Percentiles rank a stretch among this genome's conserved stretches.
phyloP scores from a whole-genome alignment of 1,140 invertebrate species.

The Semibalanus balanoides region DNA sequence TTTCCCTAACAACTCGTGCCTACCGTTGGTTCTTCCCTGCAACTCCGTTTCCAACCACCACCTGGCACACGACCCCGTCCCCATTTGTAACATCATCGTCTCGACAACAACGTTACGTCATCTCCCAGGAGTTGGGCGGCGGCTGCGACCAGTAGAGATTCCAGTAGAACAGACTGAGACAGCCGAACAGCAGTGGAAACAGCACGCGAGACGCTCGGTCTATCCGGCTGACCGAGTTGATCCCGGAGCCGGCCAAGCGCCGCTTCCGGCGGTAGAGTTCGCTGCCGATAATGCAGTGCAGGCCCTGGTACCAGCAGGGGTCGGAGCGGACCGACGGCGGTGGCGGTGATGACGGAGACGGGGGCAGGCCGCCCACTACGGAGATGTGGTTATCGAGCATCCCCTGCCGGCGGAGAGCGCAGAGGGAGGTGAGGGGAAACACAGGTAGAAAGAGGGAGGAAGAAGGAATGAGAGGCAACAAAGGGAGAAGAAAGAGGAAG shows the following conservation, averaged over 20 bases:
- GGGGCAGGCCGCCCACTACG: background rate
- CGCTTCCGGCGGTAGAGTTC: conserved; percentile 26
- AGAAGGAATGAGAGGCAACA: too few species aligned
- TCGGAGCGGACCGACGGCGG: background rate
- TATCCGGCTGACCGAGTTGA: conserved; percentile 73
- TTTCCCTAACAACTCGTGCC: too few species aligned
- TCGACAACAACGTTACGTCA: too few species aligned
- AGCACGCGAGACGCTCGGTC: conserved; percentile 67
- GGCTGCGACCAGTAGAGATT: conserved; percentile 40
- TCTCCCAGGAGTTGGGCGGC: background rate
- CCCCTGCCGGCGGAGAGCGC: background rate
- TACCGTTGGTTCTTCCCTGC: too few species aligned
- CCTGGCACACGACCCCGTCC: too few species aligned
- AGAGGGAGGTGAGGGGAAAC: too few species aligned
- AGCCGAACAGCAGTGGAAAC: conserved; percentile 70
- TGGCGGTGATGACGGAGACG: background rate
- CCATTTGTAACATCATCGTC: too few species aligned
- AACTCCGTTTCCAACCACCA: too few species aligned
- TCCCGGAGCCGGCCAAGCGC: background rate
- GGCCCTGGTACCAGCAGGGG: conserved; percentile 29
- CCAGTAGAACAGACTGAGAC: conserved; percentile 81
- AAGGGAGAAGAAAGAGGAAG: too few species aligned
- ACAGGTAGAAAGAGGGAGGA: too few species aligned
- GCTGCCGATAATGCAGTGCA: conserved; percentile 63
- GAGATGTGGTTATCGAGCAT: background rate